These are phyloP conservation scores for Liopterus haemorrhoidalis DNA, from an alignment of 2,888 invertebrate genomes.

Conservation along the genomic window DNA sequence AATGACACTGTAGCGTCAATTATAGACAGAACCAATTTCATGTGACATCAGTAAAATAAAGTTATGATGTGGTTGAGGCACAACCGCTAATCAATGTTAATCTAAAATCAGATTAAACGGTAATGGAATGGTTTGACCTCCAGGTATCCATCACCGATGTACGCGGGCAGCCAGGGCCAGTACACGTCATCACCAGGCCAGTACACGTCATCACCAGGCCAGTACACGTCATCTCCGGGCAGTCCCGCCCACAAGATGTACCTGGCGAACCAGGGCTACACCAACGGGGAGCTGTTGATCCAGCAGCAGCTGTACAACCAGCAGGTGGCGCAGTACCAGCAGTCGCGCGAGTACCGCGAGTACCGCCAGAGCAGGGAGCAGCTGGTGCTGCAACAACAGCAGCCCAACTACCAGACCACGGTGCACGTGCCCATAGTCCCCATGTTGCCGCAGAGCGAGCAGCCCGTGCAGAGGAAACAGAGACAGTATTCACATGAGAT, in stretches of 20 bases:
- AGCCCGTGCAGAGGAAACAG: slow-evolving; percentile 36
- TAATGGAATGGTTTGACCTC: too few relatives aligned
- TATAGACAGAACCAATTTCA: too few relatives aligned
- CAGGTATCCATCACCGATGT: too few relatives aligned
- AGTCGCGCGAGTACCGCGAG: slow-evolving; percentile 40
- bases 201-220: too few relatives aligned
- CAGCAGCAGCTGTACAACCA: slow-evolving; percentile 42
- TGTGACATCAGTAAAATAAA: too few relatives aligned
- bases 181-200: too few relatives aligned
- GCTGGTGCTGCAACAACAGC: slow-evolving; percentile 38
- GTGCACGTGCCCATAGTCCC: slow-evolving; percentile 40
- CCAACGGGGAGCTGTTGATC: slow-evolving; percentile 40
- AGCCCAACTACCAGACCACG: slow-evolving; percentile 38
- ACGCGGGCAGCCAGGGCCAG: too few relatives aligned
- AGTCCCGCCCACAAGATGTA: slow-evolving; percentile 37
- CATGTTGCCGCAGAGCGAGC: slow-evolving; percentile 33
- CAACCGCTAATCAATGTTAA: too few relatives aligned
- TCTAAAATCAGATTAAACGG: too few relatives aligned
- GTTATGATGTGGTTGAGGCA: too few relatives aligned
- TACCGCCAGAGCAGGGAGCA: slow-evolving; percentile 41
- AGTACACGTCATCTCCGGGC: background rate
- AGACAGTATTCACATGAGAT: slow-evolving; percentile 34
- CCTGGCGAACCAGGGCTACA: slow-evolving; percentile 34
- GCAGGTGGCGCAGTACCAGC: slow-evolving; percentile 37
- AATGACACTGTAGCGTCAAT: too few relatives aligned